Percentiles rank a stretch among this genome's conserved stretches.
Evolutionary conservation across 2,113 vertebrate genomes (phyloP).

Genomic region (Chrysemys picta): DNA sequence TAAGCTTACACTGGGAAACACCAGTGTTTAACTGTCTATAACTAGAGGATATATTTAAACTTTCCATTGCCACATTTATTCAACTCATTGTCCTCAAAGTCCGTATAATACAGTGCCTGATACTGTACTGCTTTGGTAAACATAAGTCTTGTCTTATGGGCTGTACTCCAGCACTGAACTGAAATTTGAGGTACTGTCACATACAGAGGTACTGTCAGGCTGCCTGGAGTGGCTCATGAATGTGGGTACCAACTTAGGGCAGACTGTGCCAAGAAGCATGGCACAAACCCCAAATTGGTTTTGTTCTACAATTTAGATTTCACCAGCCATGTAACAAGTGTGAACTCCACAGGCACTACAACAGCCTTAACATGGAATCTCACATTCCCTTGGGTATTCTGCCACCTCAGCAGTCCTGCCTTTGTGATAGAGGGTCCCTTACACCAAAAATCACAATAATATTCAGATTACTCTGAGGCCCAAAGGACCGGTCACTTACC

Average conservation of each 20-base stretch:
- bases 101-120: background rate
- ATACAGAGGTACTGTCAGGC: background rate
- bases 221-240: background rate
- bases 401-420: background rate
- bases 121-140: background rate
- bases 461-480: background rate
- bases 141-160: background rate
- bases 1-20: conserved; percentile 20
- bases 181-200: background rate
- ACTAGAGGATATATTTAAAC: background rate
- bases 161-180: background rate
- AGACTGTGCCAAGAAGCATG: background rate
- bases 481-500: background rate
- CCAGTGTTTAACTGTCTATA: conserved; percentile 18
- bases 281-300: background rate
- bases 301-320: background rate
- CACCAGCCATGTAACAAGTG: background rate
- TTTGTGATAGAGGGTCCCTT: background rate
- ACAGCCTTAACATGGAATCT: background rate
- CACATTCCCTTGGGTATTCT: background rate
- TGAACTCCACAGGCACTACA: background rate
- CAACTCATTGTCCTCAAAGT: background rate
- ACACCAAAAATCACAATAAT: background rate
- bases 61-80: background rate
- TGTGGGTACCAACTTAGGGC: background rate